Evolutionary conservation across 1,140 invertebrate genomes (phyloP).

Genomic region (Chlorops oryzae): DNA sequence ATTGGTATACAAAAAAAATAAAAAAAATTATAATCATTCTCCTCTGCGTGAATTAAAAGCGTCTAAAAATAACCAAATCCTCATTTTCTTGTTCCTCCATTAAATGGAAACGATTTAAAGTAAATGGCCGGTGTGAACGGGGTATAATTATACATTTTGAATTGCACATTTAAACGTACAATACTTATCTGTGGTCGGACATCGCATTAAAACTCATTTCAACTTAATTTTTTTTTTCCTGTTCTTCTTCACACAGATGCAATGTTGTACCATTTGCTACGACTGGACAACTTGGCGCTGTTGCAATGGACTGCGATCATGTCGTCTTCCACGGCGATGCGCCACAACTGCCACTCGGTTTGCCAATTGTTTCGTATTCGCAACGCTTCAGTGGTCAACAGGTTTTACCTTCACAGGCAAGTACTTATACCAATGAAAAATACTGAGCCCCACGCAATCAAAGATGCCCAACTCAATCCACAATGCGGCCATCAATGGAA

Average conservation of each 20-base stretch:
- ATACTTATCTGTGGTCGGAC: neutral
- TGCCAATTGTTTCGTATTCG: conserved; percentile 67
- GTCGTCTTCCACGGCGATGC: conserved; percentile 74
- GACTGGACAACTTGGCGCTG: conserved; percentile 43
- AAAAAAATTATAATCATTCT: neutral
- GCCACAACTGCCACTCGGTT: conserved; percentile 64
- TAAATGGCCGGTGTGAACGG: no score
- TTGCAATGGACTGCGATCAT: conserved; percentile 69
- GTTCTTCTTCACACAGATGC: conserved; percentile 26
- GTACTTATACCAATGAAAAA: no score
- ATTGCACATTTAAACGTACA: no score
- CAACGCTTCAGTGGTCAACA: conserved; percentile 74
- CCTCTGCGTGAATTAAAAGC: conserved; percentile 2
- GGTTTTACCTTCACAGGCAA: conserved; percentile 66
- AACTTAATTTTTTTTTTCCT: neutral
- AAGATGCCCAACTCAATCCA: no score
- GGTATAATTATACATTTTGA: no score
- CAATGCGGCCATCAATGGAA: no score
- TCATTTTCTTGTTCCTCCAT: neutral
- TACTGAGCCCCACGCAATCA: no score
- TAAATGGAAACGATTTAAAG: no score
- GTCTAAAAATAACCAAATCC: neutral
- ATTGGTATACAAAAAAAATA: neutral
- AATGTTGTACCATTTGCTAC: conserved; percentile 46
- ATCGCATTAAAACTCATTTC: neutral